Conservation (phyloP, 2,797 vertebrate species). For the Lutjanus argentimaculatus region DNA sequence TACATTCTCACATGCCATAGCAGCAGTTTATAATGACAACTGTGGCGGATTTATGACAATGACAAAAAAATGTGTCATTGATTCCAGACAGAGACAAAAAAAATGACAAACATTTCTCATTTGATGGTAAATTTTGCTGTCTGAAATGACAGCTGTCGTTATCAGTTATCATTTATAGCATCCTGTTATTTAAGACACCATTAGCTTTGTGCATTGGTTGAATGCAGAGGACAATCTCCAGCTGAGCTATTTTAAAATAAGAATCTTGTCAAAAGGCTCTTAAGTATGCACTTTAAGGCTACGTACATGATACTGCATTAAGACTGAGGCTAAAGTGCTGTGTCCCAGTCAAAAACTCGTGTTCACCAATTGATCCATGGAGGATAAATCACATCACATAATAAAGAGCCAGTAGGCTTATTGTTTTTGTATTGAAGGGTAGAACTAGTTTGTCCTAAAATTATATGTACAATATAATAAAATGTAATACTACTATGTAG, state of each 20-base stretch:
- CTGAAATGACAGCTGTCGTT: neutral
- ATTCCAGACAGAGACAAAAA: no score
- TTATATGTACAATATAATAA: neutral
- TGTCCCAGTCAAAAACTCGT: no score
- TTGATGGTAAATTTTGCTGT: no score
- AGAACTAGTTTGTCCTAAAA: neutral
- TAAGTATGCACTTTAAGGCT: conserved; percentile 12
- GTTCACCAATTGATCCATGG: neutral
- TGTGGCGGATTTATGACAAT: neutral
- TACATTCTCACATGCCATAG: neutral
- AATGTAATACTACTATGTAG: neutral
- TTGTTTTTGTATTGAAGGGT: neutral
- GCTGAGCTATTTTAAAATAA: conserved; percentile 5
- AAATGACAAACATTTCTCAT: no score
- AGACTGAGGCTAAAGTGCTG: neutral
- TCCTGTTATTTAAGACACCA: neutral
- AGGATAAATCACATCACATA: neutral
- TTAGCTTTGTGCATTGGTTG: conserved; percentile 6
- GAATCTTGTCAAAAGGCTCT: neutral
- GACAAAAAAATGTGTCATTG: no score
- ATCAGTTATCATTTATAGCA: neutral
- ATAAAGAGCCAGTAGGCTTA: neutral
- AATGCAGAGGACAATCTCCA: neutral
- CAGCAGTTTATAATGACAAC: neutral
- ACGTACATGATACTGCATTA: neutral